phyloP scores from a whole-genome alignment of 2,888 invertebrate genomes.

The Leistus spinibarbis region DNA sequence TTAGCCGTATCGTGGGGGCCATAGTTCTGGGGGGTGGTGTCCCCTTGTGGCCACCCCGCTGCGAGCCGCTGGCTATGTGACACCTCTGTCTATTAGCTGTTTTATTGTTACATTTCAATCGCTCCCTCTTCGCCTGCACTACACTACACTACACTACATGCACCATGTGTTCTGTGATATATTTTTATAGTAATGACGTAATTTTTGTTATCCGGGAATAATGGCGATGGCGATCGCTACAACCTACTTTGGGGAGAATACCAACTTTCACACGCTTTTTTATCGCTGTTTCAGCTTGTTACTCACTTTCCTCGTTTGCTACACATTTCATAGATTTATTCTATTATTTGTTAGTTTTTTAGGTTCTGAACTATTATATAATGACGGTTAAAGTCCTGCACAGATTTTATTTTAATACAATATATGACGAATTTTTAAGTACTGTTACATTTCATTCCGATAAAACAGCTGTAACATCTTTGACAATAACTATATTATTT shows the following conservation, averaged over 20 bases:
- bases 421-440: no score
- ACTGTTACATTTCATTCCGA: no score
- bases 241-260: background rate
- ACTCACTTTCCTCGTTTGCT: background rate
- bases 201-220: background rate
- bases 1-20: slow-evolving; percentile 55
- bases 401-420: no score
- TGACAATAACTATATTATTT: no score
- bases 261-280: background rate
- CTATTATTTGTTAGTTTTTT: no score
- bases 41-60: slow-evolving; percentile 48
- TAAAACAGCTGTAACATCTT: no score
- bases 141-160: slow-evolving; percentile 29
- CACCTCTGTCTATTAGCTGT: slow-evolving; percentile 59
- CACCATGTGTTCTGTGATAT: slow-evolving; percentile 2
- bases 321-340: background rate
- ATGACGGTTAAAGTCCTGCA: no score
- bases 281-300: background rate
- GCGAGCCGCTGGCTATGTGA: slow-evolving; percentile 54
- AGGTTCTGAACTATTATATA: no score
- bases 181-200: slow-evolving; percentile 5
- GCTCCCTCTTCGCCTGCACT: slow-evolving; percentile 47
- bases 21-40: slow-evolving; percentile 43
- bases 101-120: slow-evolving; percentile 59
- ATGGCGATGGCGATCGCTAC: no score